Conservation (phyloP, 2,113 vertebrate species). For the Archilochus colubris region DNA sequence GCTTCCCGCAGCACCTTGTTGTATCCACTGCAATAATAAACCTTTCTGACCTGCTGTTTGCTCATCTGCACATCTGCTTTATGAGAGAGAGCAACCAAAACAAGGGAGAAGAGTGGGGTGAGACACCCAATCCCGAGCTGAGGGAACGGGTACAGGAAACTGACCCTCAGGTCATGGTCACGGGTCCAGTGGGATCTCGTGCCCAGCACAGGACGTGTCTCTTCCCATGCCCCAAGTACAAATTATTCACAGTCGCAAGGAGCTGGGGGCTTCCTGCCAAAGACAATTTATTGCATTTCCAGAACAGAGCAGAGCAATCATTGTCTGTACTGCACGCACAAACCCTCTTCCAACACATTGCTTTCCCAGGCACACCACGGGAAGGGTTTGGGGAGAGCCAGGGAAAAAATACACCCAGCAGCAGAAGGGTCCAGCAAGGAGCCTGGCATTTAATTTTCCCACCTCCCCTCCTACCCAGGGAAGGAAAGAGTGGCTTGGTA, state of each 20-base stretch:
- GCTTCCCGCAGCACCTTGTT: not conserved
- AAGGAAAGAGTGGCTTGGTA: not conserved
- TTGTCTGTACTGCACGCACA: not conserved
- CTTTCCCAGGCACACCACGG: not conserved
- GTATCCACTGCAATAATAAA: constrained; percentile 34
- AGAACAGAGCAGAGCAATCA: not conserved
- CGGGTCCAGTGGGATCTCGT: not conserved
- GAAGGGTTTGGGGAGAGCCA: not conserved
- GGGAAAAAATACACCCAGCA: not conserved
- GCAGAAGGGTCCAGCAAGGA: not conserved
- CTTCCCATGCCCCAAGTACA: not conserved
- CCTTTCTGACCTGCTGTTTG: accelerated
- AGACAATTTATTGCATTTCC: constrained; percentile 55
- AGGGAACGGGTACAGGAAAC: not conserved
- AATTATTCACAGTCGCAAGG: not conserved
- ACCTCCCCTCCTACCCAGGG: not conserved
- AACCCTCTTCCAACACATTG: not conserved
- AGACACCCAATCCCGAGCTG: not conserved
- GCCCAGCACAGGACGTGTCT: not conserved
- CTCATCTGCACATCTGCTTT: accelerated
- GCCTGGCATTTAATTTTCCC: not conserved
- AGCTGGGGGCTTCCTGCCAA: constrained; percentile 4
- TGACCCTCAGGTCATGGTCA: not conserved
- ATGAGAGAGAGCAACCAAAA: not conserved
- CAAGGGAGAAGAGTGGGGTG: not conserved